These are phyloP conservation scores for Parazoanthus darwini DNA, from an alignment of 92 coral and sea anemone species.

Conservation along the genomic window DNA sequence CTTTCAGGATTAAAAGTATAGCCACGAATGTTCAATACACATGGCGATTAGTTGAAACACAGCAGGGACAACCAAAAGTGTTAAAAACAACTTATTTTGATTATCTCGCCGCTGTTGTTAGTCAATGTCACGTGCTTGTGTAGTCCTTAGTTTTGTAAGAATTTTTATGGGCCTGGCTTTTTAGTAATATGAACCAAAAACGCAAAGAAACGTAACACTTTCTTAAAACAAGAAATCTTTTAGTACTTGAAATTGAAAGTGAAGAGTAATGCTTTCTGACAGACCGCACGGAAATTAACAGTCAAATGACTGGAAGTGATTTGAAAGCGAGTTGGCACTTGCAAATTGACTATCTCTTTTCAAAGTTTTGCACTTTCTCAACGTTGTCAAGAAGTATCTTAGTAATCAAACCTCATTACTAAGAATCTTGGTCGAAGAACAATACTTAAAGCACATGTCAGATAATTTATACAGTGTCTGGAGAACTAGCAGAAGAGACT, in stretches of 20 bases:
- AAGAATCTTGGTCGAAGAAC: slow-evolving; percentile 38
- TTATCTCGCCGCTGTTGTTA: neutral
- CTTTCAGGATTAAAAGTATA: slow-evolving; percentile 28
- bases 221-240: neutral
- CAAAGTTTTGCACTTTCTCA: slow-evolving; percentile 44
- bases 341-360: slow-evolving; percentile 46
- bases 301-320: slow-evolving; percentile 44
- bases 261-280: slow-evolving; percentile 18
- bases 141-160: neutral
- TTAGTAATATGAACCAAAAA: neutral
- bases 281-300: slow-evolving; percentile 43
- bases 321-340: slow-evolving; percentile 25
- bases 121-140: slow-evolving; percentile 5
- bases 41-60: neutral
- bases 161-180: neutral
- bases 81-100: slow-evolving; percentile 24
- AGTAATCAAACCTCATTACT: slow-evolving; percentile 31
- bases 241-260: slow-evolving; percentile 17
- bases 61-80: neutral
- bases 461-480: slow-evolving; percentile 62
- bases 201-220: neutral
- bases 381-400: slow-evolving; percentile 44
- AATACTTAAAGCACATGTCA: slow-evolving; percentile 61
- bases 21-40: slow-evolving; percentile 28
- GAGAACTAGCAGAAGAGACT: slow-evolving; percentile 30